A percentile compares a stretch with the other conserved stretches of the same genome.
phyloP scores from a whole-genome alignment of 2,113 vertebrate species.

The Oreochromis spilurus region DNA sequence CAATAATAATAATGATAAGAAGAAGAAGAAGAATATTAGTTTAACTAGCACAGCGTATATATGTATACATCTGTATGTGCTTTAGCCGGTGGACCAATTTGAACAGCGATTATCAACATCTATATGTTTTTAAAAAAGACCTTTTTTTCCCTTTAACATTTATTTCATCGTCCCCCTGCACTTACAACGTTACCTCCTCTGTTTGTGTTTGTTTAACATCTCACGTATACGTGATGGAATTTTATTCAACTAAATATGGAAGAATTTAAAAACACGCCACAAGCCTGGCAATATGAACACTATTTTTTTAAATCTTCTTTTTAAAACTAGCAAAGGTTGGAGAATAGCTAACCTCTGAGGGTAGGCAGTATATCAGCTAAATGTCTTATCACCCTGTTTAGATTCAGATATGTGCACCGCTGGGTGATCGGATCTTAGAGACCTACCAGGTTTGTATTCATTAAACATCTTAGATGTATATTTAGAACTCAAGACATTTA shows the following conservation, averaged over 20 bases:
- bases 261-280: neutral
- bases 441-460: neutral
- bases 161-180: neutral
- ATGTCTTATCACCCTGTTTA: neutral
- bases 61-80: neutral
- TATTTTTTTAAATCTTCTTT: neutral
- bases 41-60: neutral
- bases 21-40: neutral
- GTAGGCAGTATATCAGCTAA: neutral
- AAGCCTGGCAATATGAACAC: neutral
- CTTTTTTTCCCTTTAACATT: neutral
- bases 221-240: neutral
- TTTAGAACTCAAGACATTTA: neutral
- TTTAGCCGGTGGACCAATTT: neutral
- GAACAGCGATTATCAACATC: neutral
- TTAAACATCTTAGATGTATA: neutral
- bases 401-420: neutral
- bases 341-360: neutral
- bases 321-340: neutral
- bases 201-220: neutral
- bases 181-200: neutral
- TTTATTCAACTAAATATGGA: neutral
- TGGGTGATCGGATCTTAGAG: neutral
- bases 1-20: neutral
- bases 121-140: neutral